Evolutionary conservation across 2,797 vertebrate species (phyloP).

Genomic region (Danio aesculapii): DNA sequence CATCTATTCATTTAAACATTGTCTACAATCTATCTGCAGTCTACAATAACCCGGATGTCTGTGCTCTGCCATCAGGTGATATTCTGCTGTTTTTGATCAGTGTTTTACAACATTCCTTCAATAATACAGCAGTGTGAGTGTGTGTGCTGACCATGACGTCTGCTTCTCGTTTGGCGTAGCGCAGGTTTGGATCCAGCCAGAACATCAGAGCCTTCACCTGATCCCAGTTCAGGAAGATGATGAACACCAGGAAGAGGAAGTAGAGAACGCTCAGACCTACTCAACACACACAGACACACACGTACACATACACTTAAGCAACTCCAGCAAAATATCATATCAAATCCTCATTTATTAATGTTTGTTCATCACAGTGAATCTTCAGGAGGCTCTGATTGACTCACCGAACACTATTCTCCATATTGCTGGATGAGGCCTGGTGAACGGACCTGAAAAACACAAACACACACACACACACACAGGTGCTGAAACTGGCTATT

Average conservation of each 20-base stretch:
- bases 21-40: too few species aligned
- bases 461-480: too few species aligned
- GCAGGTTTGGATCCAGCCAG: constrained; percentile 96
- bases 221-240: constrained; percentile 97
- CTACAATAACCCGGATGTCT: too few species aligned
- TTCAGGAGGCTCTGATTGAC: constrained; percentile 56
- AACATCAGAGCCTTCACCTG: constrained; percentile 98
- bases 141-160: constrained; percentile 90
- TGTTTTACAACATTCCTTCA: too few species aligned
- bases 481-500: too few species aligned
- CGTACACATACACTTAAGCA: neutral
- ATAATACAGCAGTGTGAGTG: too few species aligned
- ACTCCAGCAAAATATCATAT: too few species aligned
- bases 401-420: constrained; percentile 99
- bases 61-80: too few species aligned
- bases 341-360: too few species aligned
- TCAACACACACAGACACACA: constrained; percentile 45
- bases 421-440: constrained; percentile 95
- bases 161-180: constrained; percentile 94
- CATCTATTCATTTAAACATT: too few species aligned
- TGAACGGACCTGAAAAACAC: constrained; percentile 88
- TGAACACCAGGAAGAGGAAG: constrained; percentile 97
- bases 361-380: neutral
- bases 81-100: too few species aligned
- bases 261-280: constrained; percentile 97